A percentile compares a stretch with the other conserved stretches of the same genome.
phyloP scores from a whole-genome alignment of 53 echinoderm and acorn worm genomes.

The Echinometra lucunter region DNA sequence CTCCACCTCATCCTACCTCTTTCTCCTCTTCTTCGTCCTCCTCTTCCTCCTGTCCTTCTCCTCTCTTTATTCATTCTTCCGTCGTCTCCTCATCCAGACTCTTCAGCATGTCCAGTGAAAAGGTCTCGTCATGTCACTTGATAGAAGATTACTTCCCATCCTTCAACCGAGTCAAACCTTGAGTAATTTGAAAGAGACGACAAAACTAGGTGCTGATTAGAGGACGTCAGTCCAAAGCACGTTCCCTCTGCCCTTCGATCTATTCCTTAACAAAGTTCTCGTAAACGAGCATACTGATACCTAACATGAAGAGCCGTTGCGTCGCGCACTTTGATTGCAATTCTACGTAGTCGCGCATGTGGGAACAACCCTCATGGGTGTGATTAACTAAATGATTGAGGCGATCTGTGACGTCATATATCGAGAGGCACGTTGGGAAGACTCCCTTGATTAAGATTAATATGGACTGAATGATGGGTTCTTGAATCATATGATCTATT shows the following conservation, averaged over 20 bases:
- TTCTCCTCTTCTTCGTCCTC: neutral
- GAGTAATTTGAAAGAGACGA: conserved; percentile 53
- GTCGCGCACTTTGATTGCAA: neutral
- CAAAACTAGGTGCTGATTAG: conserved; percentile 25
- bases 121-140: neutral
- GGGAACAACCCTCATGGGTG: neutral
- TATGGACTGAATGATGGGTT: neutral
- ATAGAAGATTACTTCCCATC: conserved; percentile 10
- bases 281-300: neutral
- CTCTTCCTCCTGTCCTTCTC: neutral
- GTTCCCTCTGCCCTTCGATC: neutral
- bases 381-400: conserved; percentile 7
- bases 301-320: neutral
- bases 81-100: neutral
- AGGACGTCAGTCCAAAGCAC: conserved; percentile 1
- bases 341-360: neutral
- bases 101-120: neutral
- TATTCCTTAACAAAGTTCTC: neutral
- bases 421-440: neutral
- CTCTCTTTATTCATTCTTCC: too few relatives aligned
- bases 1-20: neutral
- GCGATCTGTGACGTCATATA: conserved; percentile 31
- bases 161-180: neutral
- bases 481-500: neutral
- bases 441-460: neutral